A percentile compares a stretch with the other conserved stretches of the same genome.
Conservation (phyloP, 2,113 vertebrate genomes). For the Xenotilapia leptura region DNA sequence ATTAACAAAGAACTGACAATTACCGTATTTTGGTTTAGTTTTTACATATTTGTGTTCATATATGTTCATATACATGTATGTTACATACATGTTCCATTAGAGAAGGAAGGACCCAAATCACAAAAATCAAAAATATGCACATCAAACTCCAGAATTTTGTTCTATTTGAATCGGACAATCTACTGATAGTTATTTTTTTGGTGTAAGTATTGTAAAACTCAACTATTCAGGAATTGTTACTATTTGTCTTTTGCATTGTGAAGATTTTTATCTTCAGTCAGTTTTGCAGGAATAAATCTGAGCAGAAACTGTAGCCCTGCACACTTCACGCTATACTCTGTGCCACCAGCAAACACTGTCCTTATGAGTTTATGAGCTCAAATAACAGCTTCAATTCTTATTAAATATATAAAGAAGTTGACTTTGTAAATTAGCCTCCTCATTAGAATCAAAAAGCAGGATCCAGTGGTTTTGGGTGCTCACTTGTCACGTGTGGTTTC, state of each 20-base stretch:
- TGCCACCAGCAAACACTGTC: not conserved
- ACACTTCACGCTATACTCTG: fast-evolving
- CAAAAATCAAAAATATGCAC: not conserved
- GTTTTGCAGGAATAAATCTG: not conserved
- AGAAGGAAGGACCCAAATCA: not conserved
- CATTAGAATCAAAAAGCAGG: not conserved
- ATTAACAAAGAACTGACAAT: not conserved
- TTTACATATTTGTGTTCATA: not conserved
- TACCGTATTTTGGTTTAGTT: not conserved
- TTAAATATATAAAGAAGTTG: not conserved
- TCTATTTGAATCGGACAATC: fast-evolving
- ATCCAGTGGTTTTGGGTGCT: not conserved
- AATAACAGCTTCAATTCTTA: not conserved
- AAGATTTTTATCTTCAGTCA: not conserved
- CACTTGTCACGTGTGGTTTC: not conserved
- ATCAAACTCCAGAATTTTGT: not conserved
- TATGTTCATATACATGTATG: fast-evolving
- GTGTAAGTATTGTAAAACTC: not conserved
- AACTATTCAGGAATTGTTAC: not conserved
- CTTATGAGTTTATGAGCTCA: not conserved
- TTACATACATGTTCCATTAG: not conserved
- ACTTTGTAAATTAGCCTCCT: not conserved
- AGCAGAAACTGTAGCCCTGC: not conserved
- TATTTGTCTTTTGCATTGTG: not conserved
- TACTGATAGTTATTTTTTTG: not conserved